Percentiles rank a stretch among this genome's conserved stretches.
Conservation (phyloP, 2,113 vertebrate genomes). For the Accipiter virgatus region DNA sequence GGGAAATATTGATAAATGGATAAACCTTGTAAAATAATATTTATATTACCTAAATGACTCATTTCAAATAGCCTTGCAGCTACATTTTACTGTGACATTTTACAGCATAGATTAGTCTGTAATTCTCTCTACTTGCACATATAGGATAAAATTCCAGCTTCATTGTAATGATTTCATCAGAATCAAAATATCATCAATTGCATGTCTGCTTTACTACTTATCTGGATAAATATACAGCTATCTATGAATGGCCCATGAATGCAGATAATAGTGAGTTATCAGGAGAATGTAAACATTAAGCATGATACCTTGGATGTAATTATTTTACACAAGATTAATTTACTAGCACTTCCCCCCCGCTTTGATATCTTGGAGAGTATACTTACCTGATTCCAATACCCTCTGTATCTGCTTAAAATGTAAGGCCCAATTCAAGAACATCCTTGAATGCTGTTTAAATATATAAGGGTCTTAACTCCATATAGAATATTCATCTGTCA, state of each 20-base stretch:
- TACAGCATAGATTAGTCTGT: background rate
- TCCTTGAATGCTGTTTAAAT: background rate
- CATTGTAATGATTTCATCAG: background rate
- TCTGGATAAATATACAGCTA: background rate
- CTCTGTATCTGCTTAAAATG: background rate
- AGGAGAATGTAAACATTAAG: background rate
- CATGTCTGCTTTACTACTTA: background rate
- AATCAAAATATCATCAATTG: background rate
- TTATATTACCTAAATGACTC: constrained; percentile 28
- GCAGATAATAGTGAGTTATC: background rate
- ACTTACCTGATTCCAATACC: background rate
- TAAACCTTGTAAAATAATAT: background rate
- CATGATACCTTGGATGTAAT: background rate
- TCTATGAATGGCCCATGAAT: background rate
- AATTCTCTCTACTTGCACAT: background rate
- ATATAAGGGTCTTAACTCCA: background rate
- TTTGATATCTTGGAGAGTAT: background rate
- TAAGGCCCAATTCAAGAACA: background rate
- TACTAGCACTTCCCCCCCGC: background rate
- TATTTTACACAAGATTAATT: background rate
- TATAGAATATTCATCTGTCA: background rate
- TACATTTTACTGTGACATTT: constrained; percentile 32
- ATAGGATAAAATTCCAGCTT: background rate
- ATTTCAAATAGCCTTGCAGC: constrained; percentile 25
- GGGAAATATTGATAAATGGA: background rate